Percentiles rank a stretch among this genome's conserved stretches.
Conservation (phyloP, 2,797 vertebrate genomes). For the Vireo griseus region DNA sequence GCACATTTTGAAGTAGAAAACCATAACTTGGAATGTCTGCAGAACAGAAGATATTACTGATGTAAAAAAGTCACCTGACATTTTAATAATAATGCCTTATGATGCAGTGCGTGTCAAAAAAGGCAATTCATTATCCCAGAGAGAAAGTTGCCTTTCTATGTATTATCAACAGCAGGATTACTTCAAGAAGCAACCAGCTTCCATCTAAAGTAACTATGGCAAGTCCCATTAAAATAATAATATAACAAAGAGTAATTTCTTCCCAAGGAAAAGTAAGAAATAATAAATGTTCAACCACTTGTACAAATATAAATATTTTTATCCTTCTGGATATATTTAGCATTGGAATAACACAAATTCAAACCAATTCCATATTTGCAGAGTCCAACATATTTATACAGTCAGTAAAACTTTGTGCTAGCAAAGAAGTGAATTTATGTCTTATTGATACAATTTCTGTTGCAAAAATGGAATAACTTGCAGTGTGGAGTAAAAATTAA, state of each 20-base stretch:
- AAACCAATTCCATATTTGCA: background rate
- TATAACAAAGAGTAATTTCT: background rate
- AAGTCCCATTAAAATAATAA: background rate
- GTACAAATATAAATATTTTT: background rate
- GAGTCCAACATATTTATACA: background rate
- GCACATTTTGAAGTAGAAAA: background rate
- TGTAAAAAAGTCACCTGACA: background rate
- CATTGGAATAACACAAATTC: background rate
- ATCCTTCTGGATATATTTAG: background rate
- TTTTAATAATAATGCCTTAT: background rate
- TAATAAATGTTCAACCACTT: background rate
- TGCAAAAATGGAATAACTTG: constrained; percentile 42
- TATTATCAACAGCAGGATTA: background rate
- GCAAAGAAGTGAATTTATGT: background rate
- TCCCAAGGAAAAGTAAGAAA: background rate
- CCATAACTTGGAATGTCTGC: background rate
- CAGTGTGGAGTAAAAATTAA: constrained; percentile 67
- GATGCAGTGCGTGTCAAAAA: background rate
- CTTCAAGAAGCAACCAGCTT: background rate
- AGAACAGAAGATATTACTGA: background rate
- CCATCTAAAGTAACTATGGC: background rate
- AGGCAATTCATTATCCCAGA: background rate
- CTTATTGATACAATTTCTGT: constrained; percentile 34
- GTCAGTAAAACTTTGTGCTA: background rate
- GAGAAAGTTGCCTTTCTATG: background rate